Percentiles rank a stretch among this genome's conserved stretches.
Evolutionary conservation across 2,888 invertebrate species (phyloP).

Genomic region (Bombylius discolor): DNA sequence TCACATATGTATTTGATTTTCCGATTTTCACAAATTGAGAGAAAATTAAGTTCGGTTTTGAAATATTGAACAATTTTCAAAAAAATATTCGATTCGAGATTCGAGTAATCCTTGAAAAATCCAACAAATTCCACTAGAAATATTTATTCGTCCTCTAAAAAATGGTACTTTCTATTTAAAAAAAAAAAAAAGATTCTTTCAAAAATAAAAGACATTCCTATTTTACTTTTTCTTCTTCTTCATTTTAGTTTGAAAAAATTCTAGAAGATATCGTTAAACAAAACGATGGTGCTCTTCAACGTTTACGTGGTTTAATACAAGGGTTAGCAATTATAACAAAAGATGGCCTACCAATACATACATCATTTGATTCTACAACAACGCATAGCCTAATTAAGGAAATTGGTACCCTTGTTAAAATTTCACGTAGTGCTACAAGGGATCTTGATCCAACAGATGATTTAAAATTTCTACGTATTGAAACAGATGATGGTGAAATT

Average conservation of each 20-base stretch:
- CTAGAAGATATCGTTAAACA: conserved; percentile 23
- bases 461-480: conserved; percentile 27
- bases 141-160: no score
- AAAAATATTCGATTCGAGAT: no score
- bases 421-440: conserved; percentile 21
- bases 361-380: conserved; percentile 27
- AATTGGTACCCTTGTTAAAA: not conserved
- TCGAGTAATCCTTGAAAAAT: no score
- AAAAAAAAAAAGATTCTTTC: no score
- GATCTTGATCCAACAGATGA: conserved; percentile 29
- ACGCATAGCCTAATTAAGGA: conserved; percentile 25
- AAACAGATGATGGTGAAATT: conserved; percentile 29
- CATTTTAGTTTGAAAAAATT: conserved; percentile 1
- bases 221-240: no score
- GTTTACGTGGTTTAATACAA: conserved; percentile 22
- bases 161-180: no score
- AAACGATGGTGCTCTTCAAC: conserved; percentile 24
- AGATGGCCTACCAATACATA: conserved; percentile 20
- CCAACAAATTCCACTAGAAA: no score
- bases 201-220: no score
- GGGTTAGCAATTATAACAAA: conserved; percentile 26
- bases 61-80: no score
- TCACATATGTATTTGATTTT: no score
- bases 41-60: no score
- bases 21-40: no score